Evolutionary conservation across 2,888 invertebrate species (phyloP).

Genomic region (Drosophila peninsularis): DNA sequence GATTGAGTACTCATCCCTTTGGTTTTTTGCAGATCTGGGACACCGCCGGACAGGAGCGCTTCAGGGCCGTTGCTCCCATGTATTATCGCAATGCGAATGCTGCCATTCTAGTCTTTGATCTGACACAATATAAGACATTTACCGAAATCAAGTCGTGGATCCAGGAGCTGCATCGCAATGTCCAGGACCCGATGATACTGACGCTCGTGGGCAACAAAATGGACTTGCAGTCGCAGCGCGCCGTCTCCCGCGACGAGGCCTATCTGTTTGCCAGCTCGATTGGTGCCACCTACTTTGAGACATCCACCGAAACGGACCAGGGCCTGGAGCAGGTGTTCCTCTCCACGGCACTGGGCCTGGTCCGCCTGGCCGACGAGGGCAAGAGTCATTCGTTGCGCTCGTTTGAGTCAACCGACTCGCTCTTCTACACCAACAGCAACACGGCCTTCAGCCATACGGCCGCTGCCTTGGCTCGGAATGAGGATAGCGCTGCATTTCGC

Average conservation of each 20-base stretch:
- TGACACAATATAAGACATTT: slow-evolving; percentile 91
- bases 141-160: slow-evolving; percentile 94
- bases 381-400: slow-evolving; percentile 86
- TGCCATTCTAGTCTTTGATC: slow-evolving; percentile 94
- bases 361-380: slow-evolving; percentile 86
- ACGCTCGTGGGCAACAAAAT: slow-evolving; percentile 94
- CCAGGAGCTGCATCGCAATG: slow-evolving; percentile 90
- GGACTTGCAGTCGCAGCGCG: slow-evolving; percentile 89
- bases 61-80: slow-evolving; percentile 97
- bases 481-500: slow-evolving; percentile 73
- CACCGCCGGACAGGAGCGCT: slow-evolving; percentile 86
- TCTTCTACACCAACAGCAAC: slow-evolving; percentile 81
- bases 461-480: slow-evolving; percentile 60
- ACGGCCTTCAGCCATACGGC: slow-evolving; percentile 76
- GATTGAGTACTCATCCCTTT: slow-evolving; percentile 20
- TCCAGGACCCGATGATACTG: slow-evolving; percentile 91
- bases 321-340: slow-evolving; percentile 91
- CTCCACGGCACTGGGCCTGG: slow-evolving; percentile 87
- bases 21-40: slow-evolving; percentile 83
- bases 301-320: slow-evolving; percentile 92
- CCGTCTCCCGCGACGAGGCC: slow-evolving; percentile 89
- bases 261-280: slow-evolving; percentile 91
- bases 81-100: slow-evolving; percentile 97
- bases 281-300: slow-evolving; percentile 93
- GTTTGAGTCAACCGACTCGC: slow-evolving; percentile 87